Conservation (phyloP, 2,888 invertebrate species). For the Caenorhabditis drosophilae region DNA sequence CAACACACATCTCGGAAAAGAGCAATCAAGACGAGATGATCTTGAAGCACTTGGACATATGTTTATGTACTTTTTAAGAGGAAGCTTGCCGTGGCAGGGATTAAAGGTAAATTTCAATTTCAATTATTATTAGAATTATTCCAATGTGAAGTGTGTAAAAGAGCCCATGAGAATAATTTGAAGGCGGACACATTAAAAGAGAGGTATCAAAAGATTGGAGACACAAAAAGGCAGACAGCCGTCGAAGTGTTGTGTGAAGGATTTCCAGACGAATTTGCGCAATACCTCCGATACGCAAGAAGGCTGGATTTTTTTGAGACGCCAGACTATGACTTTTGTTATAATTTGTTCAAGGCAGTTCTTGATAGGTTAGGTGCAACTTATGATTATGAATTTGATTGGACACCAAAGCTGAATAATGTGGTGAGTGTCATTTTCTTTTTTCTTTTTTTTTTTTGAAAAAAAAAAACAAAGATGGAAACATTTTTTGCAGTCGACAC, state of each 20-base stretch:
- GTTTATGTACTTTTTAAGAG: conserved; percentile 99
- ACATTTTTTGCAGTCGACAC: conserved; percentile 60
- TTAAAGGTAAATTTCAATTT: no score
- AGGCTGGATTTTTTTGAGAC: conserved; percentile 99
- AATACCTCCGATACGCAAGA: conserved; percentile 93
- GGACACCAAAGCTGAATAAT: conserved; percentile 68
- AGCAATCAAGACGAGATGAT: conserved; percentile 80
- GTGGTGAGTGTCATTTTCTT: conserved; percentile 58
- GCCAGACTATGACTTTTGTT: conserved; percentile 93
- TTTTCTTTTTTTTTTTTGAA: not conserved
- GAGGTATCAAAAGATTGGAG: conserved; percentile 99
- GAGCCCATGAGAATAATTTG: no score
- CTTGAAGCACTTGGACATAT: conserved; percentile 96
- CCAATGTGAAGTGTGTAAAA: no score
- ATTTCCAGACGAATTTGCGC: conserved; percentile 90
- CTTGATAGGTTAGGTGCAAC: conserved; percentile 63
- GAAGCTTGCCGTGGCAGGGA: conserved; percentile 99
- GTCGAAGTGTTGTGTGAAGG: conserved; percentile 85
- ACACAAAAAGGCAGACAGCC: conserved; percentile 97
- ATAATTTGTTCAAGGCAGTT: conserved; percentile 66
- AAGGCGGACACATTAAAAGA: conserved; percentile 58
- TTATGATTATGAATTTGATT: conserved; percentile 69
- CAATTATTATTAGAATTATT: no score
- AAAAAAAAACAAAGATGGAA: not conserved
- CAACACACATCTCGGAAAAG: conserved; percentile 99